Evolutionary conservation across 1,140 invertebrate genomes (phyloP).

Genomic region (Bombus superbus): DNA sequence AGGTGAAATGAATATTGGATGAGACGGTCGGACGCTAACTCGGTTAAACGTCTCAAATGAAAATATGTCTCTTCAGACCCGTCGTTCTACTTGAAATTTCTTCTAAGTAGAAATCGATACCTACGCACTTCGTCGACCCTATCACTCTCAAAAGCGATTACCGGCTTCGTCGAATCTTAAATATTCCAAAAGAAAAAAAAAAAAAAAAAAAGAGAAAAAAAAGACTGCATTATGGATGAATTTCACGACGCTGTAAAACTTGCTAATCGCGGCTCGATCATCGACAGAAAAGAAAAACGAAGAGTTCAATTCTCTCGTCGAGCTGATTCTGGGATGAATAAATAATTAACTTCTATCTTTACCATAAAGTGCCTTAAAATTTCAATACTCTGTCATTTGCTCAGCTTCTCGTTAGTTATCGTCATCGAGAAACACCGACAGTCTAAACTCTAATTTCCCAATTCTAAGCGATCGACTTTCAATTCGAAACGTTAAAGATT

Average conservation of each 20-base stretch:
- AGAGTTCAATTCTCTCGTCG: neutral
- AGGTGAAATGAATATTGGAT: constrained; percentile 40
- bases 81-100: constrained; percentile 27
- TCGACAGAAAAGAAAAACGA: neutral
- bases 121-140: constrained; percentile 31
- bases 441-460: neutral
- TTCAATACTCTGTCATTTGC: neutral
- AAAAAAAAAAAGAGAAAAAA: too few relatives aligned
- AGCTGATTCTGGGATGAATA: neutral
- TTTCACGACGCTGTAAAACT: neutral
- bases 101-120: constrained; percentile 46
- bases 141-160: constrained; percentile 38
- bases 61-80: constrained; percentile 24
- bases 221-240: constrained; percentile 25
- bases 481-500: constrained; percentile 36
- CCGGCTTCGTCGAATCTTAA: constrained; percentile 1
- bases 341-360: neutral
- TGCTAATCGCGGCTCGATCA: neutral
- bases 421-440: too few relatives aligned
- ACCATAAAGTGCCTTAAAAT: neutral
- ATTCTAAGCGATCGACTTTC: neutral
- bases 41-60: constrained; percentile 33
- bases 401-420: neutral
- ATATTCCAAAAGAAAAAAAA: neutral
- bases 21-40: constrained; percentile 17